These are phyloP conservation scores for Cheilosia variabilis DNA, from an alignment of 2,888 invertebrate genomes.

Conservation along the genomic window DNA sequence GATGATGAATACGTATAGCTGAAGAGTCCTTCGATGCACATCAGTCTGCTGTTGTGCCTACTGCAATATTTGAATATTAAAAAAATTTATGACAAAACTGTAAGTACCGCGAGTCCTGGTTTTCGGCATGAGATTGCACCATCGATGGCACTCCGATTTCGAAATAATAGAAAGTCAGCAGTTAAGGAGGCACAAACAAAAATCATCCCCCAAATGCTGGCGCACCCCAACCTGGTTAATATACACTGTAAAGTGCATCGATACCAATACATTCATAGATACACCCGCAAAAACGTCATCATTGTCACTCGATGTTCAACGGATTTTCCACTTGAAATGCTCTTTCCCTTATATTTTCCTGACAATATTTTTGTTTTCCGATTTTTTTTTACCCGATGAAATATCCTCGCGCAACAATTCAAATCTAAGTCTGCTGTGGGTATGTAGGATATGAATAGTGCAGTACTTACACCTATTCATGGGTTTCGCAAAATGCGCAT, in stretches of 20 bases:
- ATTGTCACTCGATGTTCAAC: constrained; percentile 52
- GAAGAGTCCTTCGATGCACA: constrained; percentile 43
- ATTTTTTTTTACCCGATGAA: constrained; percentile 19
- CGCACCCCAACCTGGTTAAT: constrained; percentile 48
- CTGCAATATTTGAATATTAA: constrained; percentile 69
- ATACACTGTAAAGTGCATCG: constrained; percentile 34
- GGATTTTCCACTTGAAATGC: constrained; percentile 49
- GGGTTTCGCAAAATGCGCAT: constrained; percentile 40
- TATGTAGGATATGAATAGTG: not conserved
- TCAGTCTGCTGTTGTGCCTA: constrained; percentile 13
- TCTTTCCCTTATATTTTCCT: constrained; percentile 8
- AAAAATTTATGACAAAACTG: constrained; percentile 50
- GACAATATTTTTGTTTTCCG: constrained; percentile 50
- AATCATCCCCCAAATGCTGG: constrained; percentile 31
- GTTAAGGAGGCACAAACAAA: constrained; percentile 44
- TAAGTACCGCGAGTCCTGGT: constrained; percentile 42
- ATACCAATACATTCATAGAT: not conserved
- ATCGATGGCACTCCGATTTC: constrained; percentile 50
- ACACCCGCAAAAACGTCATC: constrained; percentile 29
- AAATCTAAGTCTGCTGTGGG: constrained; percentile 45
- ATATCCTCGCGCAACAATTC: constrained; percentile 41
- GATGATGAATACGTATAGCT: constrained; percentile 38
- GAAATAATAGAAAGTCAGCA: constrained; percentile 65
- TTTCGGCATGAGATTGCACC: constrained; percentile 41
- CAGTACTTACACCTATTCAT: constrained; percentile 9